Evolutionary conservation across 2,113 vertebrate species (phyloP).

Genomic region (human): DNA sequence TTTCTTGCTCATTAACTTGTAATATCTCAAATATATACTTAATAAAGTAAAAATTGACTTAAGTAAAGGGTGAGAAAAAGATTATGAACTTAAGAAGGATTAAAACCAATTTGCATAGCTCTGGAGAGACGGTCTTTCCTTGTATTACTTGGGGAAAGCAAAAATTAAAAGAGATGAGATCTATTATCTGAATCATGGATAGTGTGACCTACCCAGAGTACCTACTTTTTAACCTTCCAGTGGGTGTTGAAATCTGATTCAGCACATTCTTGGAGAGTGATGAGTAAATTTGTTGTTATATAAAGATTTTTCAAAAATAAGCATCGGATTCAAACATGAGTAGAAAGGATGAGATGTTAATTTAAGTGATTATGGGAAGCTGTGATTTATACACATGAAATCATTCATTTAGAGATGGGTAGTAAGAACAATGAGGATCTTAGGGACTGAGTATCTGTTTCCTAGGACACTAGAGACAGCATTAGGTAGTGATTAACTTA

Average conservation of each 20-base stretch:
- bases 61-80: background rate
- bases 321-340: background rate
- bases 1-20: background rate
- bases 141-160: background rate
- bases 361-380: background rate
- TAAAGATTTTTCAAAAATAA: slow-evolving; percentile 21
- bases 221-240: background rate
- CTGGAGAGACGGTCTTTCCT: background rate
- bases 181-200: background rate
- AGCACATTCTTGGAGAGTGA: background rate
- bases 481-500: background rate
- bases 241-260: background rate
- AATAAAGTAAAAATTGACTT: background rate
- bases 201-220: background rate
- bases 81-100: background rate
- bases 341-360: background rate
- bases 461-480: background rate
- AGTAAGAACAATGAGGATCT: background rate
- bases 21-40: background rate
- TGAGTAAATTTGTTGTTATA: background rate
- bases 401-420: background rate
- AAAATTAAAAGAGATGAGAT: slow-evolving; percentile 1
- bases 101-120: background rate
- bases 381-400: background rate
- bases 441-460: background rate